A percentile compares a stretch with the other conserved stretches of the same genome.
Evolutionary conservation across 2,888 invertebrate species (phyloP).

Genomic region (Glyphotaelius pellucidus): DNA sequence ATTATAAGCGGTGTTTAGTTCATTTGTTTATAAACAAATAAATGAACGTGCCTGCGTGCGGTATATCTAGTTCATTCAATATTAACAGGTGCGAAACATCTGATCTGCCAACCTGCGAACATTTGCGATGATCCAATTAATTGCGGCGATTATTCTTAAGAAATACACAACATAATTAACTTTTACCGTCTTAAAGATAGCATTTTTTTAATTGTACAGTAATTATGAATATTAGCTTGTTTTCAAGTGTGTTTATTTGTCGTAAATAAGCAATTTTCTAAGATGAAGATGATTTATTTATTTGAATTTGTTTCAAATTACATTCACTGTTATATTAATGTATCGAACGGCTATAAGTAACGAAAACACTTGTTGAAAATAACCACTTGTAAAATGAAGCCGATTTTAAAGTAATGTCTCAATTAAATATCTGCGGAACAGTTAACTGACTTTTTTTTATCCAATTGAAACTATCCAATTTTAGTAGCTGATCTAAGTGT

Average conservation of each 20-base stretch:
- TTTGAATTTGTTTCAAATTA: not conserved
- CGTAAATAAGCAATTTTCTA: not conserved
- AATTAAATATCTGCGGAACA: not conserved
- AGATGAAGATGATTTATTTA: not conserved
- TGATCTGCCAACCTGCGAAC: not conserved
- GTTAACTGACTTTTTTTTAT: not conserved
- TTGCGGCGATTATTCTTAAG: not conserved
- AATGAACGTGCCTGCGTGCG: not conserved
- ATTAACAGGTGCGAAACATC: conserved; percentile 17
- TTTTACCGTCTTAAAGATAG: not conserved
- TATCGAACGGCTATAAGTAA: not conserved
- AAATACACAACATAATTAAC: not conserved
- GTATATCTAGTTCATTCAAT: not conserved
- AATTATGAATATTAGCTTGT: not conserved
- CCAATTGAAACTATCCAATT: not conserved
- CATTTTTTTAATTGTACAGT: not conserved
- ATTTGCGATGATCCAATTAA: not conserved
- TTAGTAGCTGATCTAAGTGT: not conserved
- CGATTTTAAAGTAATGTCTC: not conserved
- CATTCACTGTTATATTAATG: not conserved
- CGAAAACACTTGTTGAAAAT: not conserved
- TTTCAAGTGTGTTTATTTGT: not conserved
- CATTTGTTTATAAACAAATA: conserved; percentile 23
- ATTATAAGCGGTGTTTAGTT: no score
- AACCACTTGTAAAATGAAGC: not conserved